A percentile compares a stretch with the other conserved stretches of the same genome.
phyloP scores from a whole-genome alignment of 2,888 invertebrate genomes.

The Nycteola revayana region DNA sequence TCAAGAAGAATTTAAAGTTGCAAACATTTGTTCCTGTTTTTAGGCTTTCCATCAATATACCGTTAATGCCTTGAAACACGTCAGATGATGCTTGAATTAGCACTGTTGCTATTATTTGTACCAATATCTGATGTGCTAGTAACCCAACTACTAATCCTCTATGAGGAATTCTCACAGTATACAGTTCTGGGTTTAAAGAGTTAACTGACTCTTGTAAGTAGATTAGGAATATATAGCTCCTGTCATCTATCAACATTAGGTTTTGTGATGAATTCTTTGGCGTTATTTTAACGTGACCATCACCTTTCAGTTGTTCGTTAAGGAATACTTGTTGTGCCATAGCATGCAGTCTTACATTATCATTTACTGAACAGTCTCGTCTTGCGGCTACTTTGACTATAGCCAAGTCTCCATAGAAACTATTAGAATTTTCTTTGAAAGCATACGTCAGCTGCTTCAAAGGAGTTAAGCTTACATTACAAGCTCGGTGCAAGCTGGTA shows the following conservation, averaged over 20 bases:
- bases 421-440: constrained; percentile 95
- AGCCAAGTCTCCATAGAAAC: constrained; percentile 95
- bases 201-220: constrained; percentile 89
- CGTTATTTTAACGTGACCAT: constrained; percentile 55
- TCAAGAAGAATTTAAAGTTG: constrained; percentile 75
- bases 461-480: constrained; percentile 93
- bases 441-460: constrained; percentile 94
- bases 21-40: constrained; percentile 69
- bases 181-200: constrained; percentile 88
- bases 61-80: constrained; percentile 83
- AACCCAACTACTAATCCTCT: constrained; percentile 93
- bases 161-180: constrained; percentile 92
- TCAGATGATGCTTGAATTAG: constrained; percentile 88
- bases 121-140: constrained; percentile 94
- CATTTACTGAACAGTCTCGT: constrained; percentile 91
- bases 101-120: constrained; percentile 94
- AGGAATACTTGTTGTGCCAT: constrained; percentile 94
- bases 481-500: constrained; percentile 90
- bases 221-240: constrained; percentile 93
- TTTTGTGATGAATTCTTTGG: constrained; percentile 66
- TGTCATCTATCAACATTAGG: constrained; percentile 86
- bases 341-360: constrained; percentile 92
- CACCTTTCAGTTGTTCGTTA: constrained; percentile 76
- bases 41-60: constrained; percentile 80
- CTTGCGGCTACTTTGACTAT: constrained; percentile 97